Evolutionary conservation across 2,797 vertebrate genomes (phyloP).

Genomic region (Scomberomorus guttatus): DNA sequence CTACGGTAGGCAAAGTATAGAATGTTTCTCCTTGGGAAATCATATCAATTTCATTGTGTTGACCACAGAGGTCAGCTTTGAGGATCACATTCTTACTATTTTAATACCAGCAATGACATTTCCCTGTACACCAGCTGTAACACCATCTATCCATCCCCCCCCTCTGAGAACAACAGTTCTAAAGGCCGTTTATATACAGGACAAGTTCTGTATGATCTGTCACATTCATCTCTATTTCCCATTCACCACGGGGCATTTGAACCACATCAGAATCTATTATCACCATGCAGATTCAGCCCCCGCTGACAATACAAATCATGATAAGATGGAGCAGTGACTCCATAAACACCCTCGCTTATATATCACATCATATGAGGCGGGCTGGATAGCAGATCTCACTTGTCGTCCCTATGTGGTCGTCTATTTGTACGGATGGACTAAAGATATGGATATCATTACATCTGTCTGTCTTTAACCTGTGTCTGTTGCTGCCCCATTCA

Average conservation of each 20-base stretch:
- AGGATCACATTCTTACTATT: constrained; percentile 48
- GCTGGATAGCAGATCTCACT: constrained; percentile 70
- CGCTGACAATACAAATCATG: constrained; percentile 84
- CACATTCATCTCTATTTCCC: constrained; percentile 85
- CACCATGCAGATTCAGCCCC: constrained; percentile 81
- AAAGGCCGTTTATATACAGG: constrained; percentile 72
- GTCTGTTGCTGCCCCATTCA: constrained; percentile 65
- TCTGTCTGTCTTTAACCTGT: constrained; percentile 76
- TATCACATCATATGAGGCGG: constrained; percentile 72
- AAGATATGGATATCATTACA: constrained; percentile 75
- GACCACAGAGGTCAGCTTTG: constrained; percentile 59
- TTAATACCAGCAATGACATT: constrained; percentile 54
- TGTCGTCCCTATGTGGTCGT: constrained; percentile 60
- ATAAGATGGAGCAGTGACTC: constrained; percentile 82
- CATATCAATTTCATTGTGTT: constrained; percentile 42
- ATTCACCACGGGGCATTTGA: constrained; percentile 83
- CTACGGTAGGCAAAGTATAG: constrained; percentile 14
- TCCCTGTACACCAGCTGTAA: constrained; percentile 25
- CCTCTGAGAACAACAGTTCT: constrained; percentile 63
- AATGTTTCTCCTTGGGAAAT: constrained; percentile 50
- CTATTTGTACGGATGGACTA: constrained; percentile 68
- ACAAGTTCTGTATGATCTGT: constrained; percentile 70
- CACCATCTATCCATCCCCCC: constrained; percentile 38
- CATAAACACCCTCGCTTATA: constrained; percentile 82
- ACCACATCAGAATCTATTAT: constrained; percentile 84